Percentiles rank a stretch among this genome's conserved stretches.
These are phyloP conservation scores for Semotilus atromaculatus DNA, from an alignment of 2,797 vertebrate species.

Conservation along the genomic window DNA sequence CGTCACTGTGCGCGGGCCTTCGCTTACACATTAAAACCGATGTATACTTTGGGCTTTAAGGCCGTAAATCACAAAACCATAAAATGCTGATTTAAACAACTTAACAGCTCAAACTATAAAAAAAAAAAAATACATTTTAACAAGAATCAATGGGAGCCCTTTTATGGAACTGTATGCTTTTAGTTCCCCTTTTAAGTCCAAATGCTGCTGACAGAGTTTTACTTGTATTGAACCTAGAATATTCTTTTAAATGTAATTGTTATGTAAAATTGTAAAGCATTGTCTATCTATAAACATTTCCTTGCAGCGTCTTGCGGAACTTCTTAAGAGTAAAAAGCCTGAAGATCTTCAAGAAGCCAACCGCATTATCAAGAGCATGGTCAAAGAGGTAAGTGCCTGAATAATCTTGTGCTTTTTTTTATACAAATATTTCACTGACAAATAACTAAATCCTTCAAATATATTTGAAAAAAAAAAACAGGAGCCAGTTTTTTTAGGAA, in stretches of 20 bases:
- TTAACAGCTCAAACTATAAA: background rate
- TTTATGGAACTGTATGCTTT: background rate
- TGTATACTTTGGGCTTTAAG: background rate
- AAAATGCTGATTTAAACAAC: background rate
- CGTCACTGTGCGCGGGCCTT: background rate
- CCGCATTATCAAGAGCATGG: slow-evolving; percentile 95
- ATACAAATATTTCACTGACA: background rate
- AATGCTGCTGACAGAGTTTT: background rate
- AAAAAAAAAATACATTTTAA: no score
- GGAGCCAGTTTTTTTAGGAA: background rate
- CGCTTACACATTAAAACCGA: fast-evolving
- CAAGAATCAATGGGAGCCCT: background rate
- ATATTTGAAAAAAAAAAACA: background rate
- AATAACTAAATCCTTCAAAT: background rate
- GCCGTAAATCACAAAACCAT: no score
- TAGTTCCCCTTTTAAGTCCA: background rate
- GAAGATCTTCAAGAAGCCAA: slow-evolving; percentile 95
- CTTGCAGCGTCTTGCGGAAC: slow-evolving; percentile 85
- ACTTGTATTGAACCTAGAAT: background rate
- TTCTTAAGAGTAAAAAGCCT: slow-evolving; percentile 95
- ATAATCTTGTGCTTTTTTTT: background rate
- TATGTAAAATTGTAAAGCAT: background rate
- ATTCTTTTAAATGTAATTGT: background rate
- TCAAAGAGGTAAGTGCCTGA: slow-evolving; percentile 87
- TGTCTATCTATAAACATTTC: background rate